A percentile compares a stretch with the other conserved stretches of the same genome.
Evolutionary conservation across 2,113 vertebrate species (phyloP).

Genomic region (Trachemys scripta): DNA sequence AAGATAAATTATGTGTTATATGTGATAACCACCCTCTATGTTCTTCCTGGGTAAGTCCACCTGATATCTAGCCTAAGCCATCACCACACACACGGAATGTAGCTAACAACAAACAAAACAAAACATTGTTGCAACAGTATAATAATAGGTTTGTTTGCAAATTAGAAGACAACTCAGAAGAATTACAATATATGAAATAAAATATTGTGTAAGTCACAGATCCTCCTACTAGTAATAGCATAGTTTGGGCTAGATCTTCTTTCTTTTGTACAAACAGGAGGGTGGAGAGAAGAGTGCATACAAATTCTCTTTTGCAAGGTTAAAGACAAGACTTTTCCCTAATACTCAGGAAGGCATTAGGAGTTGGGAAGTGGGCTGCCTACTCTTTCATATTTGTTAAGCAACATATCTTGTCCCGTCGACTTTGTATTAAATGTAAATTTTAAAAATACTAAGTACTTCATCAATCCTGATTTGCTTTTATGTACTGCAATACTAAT

Average conservation of each 20-base stretch:
- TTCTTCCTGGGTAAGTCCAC: not conserved
- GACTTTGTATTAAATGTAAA: not conserved
- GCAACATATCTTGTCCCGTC: not conserved
- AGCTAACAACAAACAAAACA: not conserved
- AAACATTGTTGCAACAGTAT: not conserved
- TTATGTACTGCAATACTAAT: not conserved
- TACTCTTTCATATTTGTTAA: not conserved
- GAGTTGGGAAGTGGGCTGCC: not conserved
- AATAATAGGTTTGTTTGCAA: not conserved
- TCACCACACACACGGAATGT: not conserved
- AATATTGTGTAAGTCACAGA: not conserved
- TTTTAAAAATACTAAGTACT: not conserved
- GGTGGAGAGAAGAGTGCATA: not conserved
- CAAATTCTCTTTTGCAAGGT: not conserved
- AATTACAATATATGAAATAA: not conserved
- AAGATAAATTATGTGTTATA: not conserved
- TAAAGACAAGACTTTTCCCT: not conserved
- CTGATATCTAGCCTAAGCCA: not conserved
- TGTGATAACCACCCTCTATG: not conserved
- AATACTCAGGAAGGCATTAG: not conserved
- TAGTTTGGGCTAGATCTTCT: not conserved
- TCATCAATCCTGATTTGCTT: not conserved
- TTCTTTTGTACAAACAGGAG: fast-evolving
- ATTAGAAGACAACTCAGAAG: not conserved
- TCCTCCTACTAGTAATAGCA: not conserved